Base-by-base conservation (phyloP, 2,113 vertebrate genomes). In the Thryonomys swinderianus region DNA sequence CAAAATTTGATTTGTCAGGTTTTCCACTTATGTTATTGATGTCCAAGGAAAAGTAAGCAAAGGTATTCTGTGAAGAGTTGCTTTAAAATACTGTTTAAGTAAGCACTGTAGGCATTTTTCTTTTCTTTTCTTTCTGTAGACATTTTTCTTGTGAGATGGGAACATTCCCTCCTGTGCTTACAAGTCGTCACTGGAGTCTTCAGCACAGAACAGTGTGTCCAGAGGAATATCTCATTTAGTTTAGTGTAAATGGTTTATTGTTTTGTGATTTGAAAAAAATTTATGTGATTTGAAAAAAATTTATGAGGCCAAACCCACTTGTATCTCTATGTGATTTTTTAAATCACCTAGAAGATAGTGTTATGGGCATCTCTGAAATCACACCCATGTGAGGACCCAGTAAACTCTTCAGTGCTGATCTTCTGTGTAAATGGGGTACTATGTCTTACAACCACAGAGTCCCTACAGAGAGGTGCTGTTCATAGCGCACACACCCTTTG, bases 401-500 rank as follows among this genome's bases (percentile, higher is more conserved):
- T 23, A 78, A 59, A 5, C n/a, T 67, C n/a, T 30, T 55, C 14
- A 1, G 13, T 16, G 57, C 87, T 82, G 4, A 10, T 42, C 40
- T 74, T 18, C 42, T 88, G 25, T 23, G 17, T 21, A 10, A 1
- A 25, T 7, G n/a, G 34, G 59, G 20, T 2, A 5, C 7, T 1
- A 14, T 1, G 9, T 42, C 23, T 2, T 8, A 3, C 8, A 6
- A 40, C 32, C 40, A 11, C 18, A 34, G 34, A 14, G 27, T 5
- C 7, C 32, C 30, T 7, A 23, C 4, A 0, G 10, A 8, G 67
- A 11, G 0, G 7, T 17, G 61, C 69, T 2, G 25, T 12, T 7
- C 7, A 14, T 20, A 20, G 32, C 11, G 1, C 14, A 2, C 23
- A 3, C 5, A 5, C 14, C 12, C n/a, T 1, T 45, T 16, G 8